Conservation (phyloP, 1,140 invertebrate species). For the Oreohelix idahoensis region DNA sequence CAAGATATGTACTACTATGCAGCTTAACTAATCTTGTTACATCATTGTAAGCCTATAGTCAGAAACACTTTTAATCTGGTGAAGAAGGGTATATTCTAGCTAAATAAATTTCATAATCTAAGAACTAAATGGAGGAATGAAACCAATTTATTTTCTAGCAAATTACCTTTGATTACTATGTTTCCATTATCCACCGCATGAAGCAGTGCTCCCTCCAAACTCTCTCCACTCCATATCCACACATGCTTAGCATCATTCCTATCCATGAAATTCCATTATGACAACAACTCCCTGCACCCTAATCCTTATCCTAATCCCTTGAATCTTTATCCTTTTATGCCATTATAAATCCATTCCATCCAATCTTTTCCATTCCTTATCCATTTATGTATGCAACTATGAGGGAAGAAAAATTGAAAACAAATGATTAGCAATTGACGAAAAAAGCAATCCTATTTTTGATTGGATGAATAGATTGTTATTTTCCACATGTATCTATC, state of each 20-base stretch:
- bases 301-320: conserved; percentile 11
- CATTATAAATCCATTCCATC: conserved; percentile 1
- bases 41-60: too few species aligned
- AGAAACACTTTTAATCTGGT: too few species aligned
- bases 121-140: too few species aligned
- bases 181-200: background rate
- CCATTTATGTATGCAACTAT: conserved; percentile 35
- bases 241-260: conserved; percentile 6
- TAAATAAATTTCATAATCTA: too few species aligned
- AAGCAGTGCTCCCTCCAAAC: background rate
- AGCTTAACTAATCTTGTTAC: too few species aligned
- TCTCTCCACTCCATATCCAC: conserved; percentile 3
- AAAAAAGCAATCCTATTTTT: background rate
- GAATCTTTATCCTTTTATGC: background rate
- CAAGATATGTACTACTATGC: too few species aligned
- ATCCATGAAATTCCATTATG: background rate
- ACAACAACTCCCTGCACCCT: background rate
- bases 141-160: too few species aligned
- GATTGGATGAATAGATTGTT: background rate
- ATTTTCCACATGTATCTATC: too few species aligned
- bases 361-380: conserved; percentile 39
- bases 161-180: background rate
- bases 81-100: too few species aligned
- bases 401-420: conserved; percentile 22
- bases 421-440: background rate